Conservation (phyloP, 2,113 vertebrate species). For the Strigops habroptila region DNA sequence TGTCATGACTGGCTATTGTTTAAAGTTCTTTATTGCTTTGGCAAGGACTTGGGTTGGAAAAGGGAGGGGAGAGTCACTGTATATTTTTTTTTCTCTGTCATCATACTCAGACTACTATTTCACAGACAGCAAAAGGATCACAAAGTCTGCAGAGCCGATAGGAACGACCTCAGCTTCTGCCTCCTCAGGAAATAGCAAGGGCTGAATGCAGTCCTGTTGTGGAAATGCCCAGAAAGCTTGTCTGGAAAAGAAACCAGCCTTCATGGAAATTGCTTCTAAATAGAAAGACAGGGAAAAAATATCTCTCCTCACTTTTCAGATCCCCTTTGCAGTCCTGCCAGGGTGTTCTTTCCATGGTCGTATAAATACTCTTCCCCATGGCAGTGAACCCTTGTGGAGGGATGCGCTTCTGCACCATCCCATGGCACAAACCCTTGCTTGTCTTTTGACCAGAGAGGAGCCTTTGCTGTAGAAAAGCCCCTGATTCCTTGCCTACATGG, state of each 20-base stretch:
- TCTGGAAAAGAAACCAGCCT: neutral
- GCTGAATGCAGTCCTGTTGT: neutral
- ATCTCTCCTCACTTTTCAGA: neutral
- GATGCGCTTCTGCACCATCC: rapidly evolving
- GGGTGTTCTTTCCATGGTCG: neutral
- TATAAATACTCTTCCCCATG: neutral
- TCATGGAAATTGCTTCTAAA: neutral
- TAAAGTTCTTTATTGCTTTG: constrained; percentile 46
- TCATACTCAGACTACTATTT: neutral
- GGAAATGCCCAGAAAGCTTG: neutral
- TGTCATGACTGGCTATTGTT: constrained; percentile 53
- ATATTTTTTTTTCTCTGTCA: neutral
- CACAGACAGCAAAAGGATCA: neutral
- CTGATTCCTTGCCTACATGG: neutral
- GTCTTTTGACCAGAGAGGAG: neutral
- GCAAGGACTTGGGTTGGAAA: neutral
- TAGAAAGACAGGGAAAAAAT: neutral
- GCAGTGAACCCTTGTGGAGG: neutral
- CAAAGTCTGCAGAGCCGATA: neutral
- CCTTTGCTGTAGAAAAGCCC: neutral
- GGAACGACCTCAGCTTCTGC: neutral
- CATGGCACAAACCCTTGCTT: neutral
- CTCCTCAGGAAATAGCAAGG: neutral
- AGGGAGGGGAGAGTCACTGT: neutral
- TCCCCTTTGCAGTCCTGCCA: neutral